Base-by-base conservation (phyloP, 2,888 invertebrate genomes). In the Willowsia nigromaculata region DNA sequence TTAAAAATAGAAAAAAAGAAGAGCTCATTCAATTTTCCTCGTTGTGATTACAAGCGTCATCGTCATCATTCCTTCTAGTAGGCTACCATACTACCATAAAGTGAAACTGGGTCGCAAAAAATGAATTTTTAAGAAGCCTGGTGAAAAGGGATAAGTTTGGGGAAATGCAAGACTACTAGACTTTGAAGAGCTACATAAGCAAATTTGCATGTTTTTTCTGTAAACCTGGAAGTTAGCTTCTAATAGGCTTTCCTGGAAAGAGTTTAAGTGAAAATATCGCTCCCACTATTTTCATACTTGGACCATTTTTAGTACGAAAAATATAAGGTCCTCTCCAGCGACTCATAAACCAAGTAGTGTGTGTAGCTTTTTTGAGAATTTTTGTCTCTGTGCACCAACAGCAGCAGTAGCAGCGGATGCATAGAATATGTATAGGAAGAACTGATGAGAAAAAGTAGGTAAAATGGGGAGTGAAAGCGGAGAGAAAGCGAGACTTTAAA, bases 11-110 rank as follows among this genome's bases (percentile, higher is more conserved):
- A n/a, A n/a, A n/a, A n/a, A 37, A 76, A 47, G 40, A 74, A 43
- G 59, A 30, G 82, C 76, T 76, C 88, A 88, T 88, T 88, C 83
- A 88, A 88, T 88, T 88, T 88, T 78, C 74, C 74, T 74, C n/a
- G 6, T 62, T 53, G 9, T 71, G 71, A 74, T 74, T 43, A 74
- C 27, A 37, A 59, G 40, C 37, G 22, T 37, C 25, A 81, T 81
- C 30, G 27, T 37, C 5, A 81, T 53, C 81, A 37, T 15, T 40
- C 56, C 1, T 81, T 11, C 33, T 78, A 15, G 53, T 53, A 11
- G 13, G 13, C 33, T 5, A 37, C 18, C 18, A 50, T 15, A 15
- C n/a, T n/a, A n/a, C n/a, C n/a, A n/a, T n/a, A n/a, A n/a, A n/a
- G n/a, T n/a, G n/a, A n/a, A n/a, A n/a, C n/a, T n/a, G n/a, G n/a